A percentile compares a stretch with the other conserved stretches of the same genome.
Conservation (phyloP, 2,113 vertebrate genomes). For the Centropus bengalensis region DNA sequence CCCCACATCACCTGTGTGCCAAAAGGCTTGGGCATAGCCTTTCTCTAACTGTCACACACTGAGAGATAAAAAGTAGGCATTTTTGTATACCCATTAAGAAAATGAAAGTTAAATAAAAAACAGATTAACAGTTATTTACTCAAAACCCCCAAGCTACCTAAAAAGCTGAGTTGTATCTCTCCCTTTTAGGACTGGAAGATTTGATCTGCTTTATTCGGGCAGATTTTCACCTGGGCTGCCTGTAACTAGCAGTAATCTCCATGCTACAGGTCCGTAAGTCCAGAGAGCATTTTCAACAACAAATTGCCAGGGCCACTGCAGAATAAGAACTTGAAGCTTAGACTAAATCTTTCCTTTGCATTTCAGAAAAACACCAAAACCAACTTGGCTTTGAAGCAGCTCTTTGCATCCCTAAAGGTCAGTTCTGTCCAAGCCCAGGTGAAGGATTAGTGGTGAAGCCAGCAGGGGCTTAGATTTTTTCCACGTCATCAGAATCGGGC, state of each 20-base stretch:
- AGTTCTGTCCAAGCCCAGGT: fast-evolving
- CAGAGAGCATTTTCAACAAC: not conserved
- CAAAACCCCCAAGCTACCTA: not conserved
- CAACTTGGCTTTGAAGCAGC: not conserved
- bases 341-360: not conserved
- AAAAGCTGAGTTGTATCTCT: not conserved
- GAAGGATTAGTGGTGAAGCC: fast-evolving
- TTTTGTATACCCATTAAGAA: not conserved
- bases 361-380: not conserved
- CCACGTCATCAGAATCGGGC: not conserved
- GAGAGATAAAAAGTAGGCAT: fast-evolving
- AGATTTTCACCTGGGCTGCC: not conserved
- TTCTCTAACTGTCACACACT: not conserved
- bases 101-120: not conserved
- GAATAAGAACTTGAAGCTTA: not conserved
- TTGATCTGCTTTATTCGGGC: not conserved
- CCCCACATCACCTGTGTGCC: not conserved
- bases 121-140: not conserved
- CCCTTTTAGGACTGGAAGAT: not conserved
- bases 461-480: not conserved
- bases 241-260: not conserved
- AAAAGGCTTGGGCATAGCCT: not conserved
- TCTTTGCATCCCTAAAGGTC: not conserved
- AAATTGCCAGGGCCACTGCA: fast-evolving
- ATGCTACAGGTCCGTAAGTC: not conserved